Evolutionary conservation across 2,888 invertebrate species (phyloP).

Genomic region (Ophion ventricosus): DNA sequence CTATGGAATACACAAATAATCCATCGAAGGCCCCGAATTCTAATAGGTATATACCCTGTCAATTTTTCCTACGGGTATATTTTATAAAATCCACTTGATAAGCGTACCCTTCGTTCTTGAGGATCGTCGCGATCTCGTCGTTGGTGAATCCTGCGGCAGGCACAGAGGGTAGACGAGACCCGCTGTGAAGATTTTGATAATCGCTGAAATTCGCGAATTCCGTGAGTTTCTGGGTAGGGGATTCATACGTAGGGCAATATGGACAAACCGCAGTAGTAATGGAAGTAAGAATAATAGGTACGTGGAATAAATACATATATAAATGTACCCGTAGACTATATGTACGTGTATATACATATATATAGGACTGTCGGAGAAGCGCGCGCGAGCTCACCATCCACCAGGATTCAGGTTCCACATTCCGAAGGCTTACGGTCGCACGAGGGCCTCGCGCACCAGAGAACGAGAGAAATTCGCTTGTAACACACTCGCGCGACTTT

Average conservation of each 20-base stretch:
- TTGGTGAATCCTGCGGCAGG: slow-evolving; percentile 39
- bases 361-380: slow-evolving; percentile 46
- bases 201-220: slow-evolving; percentile 50
- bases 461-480: slow-evolving; percentile 65
- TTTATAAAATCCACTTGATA: no score
- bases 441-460: slow-evolving; percentile 51
- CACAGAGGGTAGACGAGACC: slow-evolving; percentile 22
- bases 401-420: slow-evolving; percentile 64
- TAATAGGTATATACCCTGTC: no score
- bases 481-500: slow-evolving; percentile 53
- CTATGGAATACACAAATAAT: no score
- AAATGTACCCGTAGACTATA: not conserved
- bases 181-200: slow-evolving; percentile 50
- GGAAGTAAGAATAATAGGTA: not conserved
- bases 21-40: no score
- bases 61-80: no score
- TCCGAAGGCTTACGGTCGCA: slow-evolving; percentile 61
- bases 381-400: slow-evolving; percentile 53
- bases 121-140: no score
- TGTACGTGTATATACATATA: not conserved
- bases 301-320: not conserved
- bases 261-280: slow-evolving; percentile 25
- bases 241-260: slow-evolving; percentile 35
- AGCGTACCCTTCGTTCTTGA: no score
- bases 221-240: slow-evolving; percentile 31